phyloP scores from a whole-genome alignment of 2,113 vertebrate species.

The Rhynchomys soricoides region DNA sequence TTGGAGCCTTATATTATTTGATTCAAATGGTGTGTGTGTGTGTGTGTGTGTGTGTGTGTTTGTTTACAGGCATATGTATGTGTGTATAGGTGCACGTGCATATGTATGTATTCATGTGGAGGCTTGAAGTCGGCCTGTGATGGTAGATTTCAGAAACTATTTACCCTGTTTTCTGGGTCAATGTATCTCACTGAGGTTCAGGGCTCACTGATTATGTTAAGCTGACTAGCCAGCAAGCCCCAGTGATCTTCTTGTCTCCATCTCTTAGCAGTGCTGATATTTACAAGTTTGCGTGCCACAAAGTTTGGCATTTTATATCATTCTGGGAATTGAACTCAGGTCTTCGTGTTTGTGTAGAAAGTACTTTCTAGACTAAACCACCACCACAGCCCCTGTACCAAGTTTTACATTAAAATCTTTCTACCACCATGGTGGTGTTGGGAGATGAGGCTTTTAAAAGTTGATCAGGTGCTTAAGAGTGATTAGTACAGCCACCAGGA shows the following conservation, averaged over 20 bases:
- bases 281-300: neutral
- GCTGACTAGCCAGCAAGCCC: neutral
- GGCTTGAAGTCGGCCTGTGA: neutral
- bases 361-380: neutral
- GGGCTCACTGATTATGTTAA: neutral
- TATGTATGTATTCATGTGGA: neutral
- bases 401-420: neutral
- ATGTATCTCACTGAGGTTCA: neutral
- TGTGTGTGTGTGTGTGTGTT: neutral
- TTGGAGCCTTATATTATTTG: slow-evolving; percentile 32
- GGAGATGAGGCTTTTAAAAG: neutral
- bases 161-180: neutral
- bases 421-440: neutral
- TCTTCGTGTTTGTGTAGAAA: neutral
- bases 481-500: neutral
- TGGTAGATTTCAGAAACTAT: no score
- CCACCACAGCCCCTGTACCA: neutral
- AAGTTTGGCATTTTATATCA: neutral
- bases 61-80: neutral
- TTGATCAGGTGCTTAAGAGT: neutral
- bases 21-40: neutral
- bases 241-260: neutral
- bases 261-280: neutral
- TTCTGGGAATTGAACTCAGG: neutral
- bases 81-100: neutral